Evolutionary conservation across 1,140 invertebrate species (phyloP).

Genomic region (Pollicipes pollicipes): DNA sequence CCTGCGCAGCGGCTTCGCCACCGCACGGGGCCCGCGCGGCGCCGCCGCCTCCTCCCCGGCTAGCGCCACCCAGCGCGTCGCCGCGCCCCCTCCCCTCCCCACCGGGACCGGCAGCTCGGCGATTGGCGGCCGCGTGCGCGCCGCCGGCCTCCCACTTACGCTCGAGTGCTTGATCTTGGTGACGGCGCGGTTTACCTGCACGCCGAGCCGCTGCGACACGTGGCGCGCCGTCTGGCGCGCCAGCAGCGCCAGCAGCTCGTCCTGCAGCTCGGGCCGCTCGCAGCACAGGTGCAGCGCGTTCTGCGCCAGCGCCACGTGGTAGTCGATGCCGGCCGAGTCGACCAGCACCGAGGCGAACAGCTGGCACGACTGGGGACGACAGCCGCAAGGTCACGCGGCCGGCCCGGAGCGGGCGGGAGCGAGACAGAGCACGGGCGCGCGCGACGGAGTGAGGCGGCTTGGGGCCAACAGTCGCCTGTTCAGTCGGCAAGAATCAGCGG

Average conservation of each 20-base stretch:
- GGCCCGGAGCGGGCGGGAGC: no score
- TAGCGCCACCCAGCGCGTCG: no score
- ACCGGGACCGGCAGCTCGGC: no score
- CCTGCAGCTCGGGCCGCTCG: constrained; percentile 69
- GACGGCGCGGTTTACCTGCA: constrained; percentile 61
- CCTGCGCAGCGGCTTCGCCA: no score
- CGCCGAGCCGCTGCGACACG: constrained; percentile 59
- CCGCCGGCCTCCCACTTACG: constrained; percentile 29
- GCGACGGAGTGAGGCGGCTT: no score
- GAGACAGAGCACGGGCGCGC: no score
- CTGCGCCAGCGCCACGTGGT: constrained; percentile 85
- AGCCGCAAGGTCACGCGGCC: constrained; percentile 9
- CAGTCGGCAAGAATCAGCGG: no score
- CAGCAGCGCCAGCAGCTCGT: constrained; percentile 74
- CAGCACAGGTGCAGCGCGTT: constrained; percentile 80
- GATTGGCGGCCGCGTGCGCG: neutral
- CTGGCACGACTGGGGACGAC: constrained; percentile 55
- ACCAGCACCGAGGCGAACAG: constrained; percentile 84
- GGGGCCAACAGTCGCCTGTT: no score
- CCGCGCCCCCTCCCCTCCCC: no score
- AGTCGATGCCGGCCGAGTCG: constrained; percentile 86
- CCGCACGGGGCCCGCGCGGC: no score
- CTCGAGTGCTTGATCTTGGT: constrained; percentile 33
- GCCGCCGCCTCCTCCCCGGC: no score
- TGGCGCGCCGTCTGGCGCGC: constrained; percentile 83